phyloP scores from a whole-genome alignment of 1,140 invertebrate species.

The Drosophila subpulchrella region DNA sequence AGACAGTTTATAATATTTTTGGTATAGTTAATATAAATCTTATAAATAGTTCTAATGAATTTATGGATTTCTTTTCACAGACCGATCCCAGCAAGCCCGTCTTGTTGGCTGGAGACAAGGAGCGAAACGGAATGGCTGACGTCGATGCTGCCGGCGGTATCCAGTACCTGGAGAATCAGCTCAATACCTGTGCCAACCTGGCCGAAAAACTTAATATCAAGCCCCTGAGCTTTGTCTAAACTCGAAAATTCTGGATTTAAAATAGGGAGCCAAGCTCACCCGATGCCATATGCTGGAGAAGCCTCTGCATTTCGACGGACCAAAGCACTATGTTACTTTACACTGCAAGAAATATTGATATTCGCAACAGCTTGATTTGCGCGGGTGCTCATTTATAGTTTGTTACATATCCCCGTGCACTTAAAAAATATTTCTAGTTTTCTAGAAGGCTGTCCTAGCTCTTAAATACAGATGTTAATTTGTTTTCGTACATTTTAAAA shows the following conservation, averaged over 20 bases:
- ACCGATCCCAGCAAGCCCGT: slow-evolving; percentile 88
- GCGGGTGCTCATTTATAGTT: slow-evolving; percentile 17
- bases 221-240: slow-evolving; percentile 85
- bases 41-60: not conserved
- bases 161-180: slow-evolving; percentile 91
- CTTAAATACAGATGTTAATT: not conserved
- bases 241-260: not conserved
- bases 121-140: slow-evolving; percentile 88
- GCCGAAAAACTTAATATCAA: slow-evolving; percentile 86
- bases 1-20: no score
- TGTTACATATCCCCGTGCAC: slow-evolving; percentile 30
- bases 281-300: slow-evolving; percentile 31
- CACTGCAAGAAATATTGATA: slow-evolving; percentile 25
- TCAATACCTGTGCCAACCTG: slow-evolving; percentile 86
- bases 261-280: slow-evolving; percentile 22
- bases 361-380: slow-evolving; percentile 35
- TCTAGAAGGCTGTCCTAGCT: not conserved
- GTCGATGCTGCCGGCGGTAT: slow-evolving; percentile 91
- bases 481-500: no score
- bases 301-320: slow-evolving; percentile 66
- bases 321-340: slow-evolving; percentile 60
- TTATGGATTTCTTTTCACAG: slow-evolving; percentile 79
- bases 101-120: slow-evolving; percentile 94
- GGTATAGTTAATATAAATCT: not conserved
- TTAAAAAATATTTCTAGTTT: not conserved